phyloP scores from a whole-genome alignment of 2,797 vertebrate genomes.

The Cyprinodon diabolis region DNA sequence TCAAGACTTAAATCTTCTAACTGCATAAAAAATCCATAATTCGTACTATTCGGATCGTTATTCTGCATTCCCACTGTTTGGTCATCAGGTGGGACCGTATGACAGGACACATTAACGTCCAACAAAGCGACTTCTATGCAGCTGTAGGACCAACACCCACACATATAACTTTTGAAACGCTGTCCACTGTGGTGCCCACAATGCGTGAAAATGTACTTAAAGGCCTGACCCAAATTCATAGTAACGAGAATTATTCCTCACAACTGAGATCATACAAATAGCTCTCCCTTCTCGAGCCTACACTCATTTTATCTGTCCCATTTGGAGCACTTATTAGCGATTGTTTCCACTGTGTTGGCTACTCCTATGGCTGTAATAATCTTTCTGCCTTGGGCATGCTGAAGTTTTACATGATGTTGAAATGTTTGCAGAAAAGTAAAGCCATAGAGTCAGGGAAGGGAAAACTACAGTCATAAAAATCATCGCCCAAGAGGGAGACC shows the following conservation, averaged over 20 bases:
- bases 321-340: slow-evolving; percentile 55
- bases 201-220: slow-evolving; percentile 3
- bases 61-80: background rate
- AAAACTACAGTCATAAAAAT: slow-evolving; percentile 61
- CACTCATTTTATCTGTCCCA: slow-evolving; percentile 53
- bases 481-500: slow-evolving; percentile 47
- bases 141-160: background rate
- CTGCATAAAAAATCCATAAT: background rate
- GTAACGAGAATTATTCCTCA: slow-evolving; percentile 14
- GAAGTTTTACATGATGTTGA: slow-evolving; percentile 59
- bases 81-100: background rate
- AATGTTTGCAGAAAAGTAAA: slow-evolving; percentile 50
- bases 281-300: slow-evolving; percentile 19
- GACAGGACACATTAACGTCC: background rate
- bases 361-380: slow-evolving; percentile 54
- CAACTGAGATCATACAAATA: slow-evolving; percentile 37
- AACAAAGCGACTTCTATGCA: background rate
- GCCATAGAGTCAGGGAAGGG: slow-evolving; percentile 38
- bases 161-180: background rate
- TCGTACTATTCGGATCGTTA: background rate
- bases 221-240: slow-evolving; percentile 18
- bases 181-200: background rate
- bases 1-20: background rate
- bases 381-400: slow-evolving; percentile 44
- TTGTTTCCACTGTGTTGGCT: slow-evolving; percentile 55